Percentiles rank a stretch among this genome's conserved stretches.
These are phyloP conservation scores for Leptopilina clavipes DNA, from an alignment of 1,140 invertebrate genomes.

Conservation along the genomic window DNA sequence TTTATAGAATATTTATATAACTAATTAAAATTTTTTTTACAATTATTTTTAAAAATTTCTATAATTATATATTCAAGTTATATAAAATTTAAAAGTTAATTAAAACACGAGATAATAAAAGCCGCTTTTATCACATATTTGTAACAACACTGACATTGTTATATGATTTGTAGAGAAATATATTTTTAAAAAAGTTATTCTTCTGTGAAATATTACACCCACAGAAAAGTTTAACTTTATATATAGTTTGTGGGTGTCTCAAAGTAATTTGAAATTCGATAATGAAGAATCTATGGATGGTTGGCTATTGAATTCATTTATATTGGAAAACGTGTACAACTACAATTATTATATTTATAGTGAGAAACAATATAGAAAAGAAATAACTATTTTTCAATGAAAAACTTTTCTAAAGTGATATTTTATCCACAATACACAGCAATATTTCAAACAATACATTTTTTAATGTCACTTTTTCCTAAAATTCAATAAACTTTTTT, in stretches of 20 bases:
- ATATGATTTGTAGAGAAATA: not conserved
- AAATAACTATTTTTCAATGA: not conserved
- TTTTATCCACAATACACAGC: no score
- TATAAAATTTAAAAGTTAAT: no score
- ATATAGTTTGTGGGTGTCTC: conserved; percentile 2
- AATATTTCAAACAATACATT: no score
- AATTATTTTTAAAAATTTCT: no score
- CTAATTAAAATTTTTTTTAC: no score
- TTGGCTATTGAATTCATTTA: not conserved
- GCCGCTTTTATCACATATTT: no score
- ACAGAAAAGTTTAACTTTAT: conserved; percentile 11
- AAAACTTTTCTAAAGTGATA: no score
- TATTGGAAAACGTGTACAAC: conserved; percentile 6
- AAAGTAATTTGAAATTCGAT: conserved; percentile 17
- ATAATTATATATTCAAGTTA: no score
- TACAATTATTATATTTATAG: not conserved
- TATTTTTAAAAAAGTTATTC: not conserved
- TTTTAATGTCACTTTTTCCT: no score
- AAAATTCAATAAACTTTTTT: no score
- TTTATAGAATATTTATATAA: no score
- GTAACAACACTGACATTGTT: not conserved
- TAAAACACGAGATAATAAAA: no score
- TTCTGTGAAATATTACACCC: not conserved
- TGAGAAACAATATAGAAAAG: not conserved
- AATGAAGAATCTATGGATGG: not conserved